Evolutionary conservation across 2,888 invertebrate species (phyloP), one percentile per base, ranked within the genome.

Genomic region (Andrena camellia): DNA sequence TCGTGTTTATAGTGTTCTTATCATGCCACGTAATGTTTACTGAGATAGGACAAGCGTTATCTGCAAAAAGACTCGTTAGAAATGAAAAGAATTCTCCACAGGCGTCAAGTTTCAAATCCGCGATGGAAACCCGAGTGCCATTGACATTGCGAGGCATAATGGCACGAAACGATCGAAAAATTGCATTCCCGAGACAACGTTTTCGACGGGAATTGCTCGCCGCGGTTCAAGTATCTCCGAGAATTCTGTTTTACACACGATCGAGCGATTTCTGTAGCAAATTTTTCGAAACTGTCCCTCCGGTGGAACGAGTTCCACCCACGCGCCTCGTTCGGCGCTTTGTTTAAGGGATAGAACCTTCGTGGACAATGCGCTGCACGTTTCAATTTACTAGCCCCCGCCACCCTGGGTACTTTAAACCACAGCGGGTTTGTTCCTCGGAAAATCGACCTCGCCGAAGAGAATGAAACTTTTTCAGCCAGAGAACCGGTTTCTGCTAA

Each of bases 401-500:
- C 29, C 29, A 2, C 42, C 42, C 42, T 42, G 17, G 17, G 29
- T 52, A 66, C 10, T 42, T 54, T 7, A 67, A 72, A 50, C 29
- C 17, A 20, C 20, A 13, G 48, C 42, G 57, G n/a, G 26, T 52
- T 60, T 62, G 52, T 67, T 71, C 31, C 64, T 52, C 50, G 42
- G 70, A 71, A 62, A 78, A 80, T 62, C 13, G 77, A 31, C 48
- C 48, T 78, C 60, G 78, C 50, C 52, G 29, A 60, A 60, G 23
- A 75, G 75, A 78, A 75, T 63, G 63, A 33, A 69, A 69, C 57
- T 64, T 77, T 75, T 79, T 31, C 63, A 10, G 48, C 2, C 57
- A 29, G 23, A 62, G 26, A 79, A 79, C 78, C 77, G 78, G 78
- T 79, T 79, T 79, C 77, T 35, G 20, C 10, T 50, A 68, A 76